Conservation (phyloP, 1,140 invertebrate genomes). For the Paracyclopina nana region DNA sequence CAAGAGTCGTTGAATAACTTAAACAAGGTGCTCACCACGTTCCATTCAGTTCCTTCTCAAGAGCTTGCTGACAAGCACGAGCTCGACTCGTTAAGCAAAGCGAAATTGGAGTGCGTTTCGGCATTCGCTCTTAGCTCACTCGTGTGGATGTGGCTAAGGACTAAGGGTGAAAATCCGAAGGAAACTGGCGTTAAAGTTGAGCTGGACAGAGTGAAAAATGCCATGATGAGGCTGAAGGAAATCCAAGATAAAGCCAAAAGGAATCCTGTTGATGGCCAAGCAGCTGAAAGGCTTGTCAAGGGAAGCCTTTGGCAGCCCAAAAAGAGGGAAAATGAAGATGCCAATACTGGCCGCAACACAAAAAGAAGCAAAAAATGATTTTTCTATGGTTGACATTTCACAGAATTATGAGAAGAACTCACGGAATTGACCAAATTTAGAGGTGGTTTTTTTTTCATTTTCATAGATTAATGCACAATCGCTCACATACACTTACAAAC, state of each 20-base stretch:
- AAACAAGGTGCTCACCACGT: too few species aligned
- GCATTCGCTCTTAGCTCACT: constrained; percentile 12
- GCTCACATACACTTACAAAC: neutral
- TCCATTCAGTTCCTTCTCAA: too few species aligned
- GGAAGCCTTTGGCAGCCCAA: neutral
- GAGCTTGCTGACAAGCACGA: too few species aligned
- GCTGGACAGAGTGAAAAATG: constrained; percentile 2
- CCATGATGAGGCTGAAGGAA: constrained; percentile 7
- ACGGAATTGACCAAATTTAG: neutral
- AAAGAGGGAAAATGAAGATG: too few species aligned
- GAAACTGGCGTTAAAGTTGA: constrained; percentile 7
- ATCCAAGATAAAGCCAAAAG: constrained; percentile 7
- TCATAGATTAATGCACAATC: neutral
- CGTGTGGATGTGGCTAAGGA: constrained; percentile 9
- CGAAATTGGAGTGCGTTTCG: constrained; percentile 1
- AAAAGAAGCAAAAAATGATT: too few species aligned
- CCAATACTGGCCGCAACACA: too few species aligned
- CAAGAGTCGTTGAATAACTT: too few species aligned
- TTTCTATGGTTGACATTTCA: too few species aligned
- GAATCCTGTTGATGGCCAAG: neutral
- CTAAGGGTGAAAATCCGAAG: constrained; percentile 8
- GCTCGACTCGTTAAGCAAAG: neutral
- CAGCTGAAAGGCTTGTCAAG: constrained; percentile 8
- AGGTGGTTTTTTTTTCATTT: neutral
- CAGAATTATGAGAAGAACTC: too few species aligned